Conservation (phyloP, 2,888 invertebrate species). For the Amphipoea oculea region DNA sequence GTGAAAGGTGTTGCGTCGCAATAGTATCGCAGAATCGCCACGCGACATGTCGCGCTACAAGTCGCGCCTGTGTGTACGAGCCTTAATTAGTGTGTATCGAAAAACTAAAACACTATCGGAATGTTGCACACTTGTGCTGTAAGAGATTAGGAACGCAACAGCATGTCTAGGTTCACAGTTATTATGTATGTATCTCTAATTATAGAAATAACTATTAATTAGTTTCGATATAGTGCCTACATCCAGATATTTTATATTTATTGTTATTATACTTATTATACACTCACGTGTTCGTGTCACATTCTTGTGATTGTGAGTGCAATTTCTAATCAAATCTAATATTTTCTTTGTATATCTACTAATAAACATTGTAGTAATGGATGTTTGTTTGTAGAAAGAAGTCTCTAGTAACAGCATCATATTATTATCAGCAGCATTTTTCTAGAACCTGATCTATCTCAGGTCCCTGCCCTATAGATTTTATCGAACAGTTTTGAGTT, state of each 20-base stretch:
- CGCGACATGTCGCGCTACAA: too few relatives aligned
- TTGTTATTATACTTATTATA: constrained; percentile 17
- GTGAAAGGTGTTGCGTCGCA: too few relatives aligned
- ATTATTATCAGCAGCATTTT: neutral
- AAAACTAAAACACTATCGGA: too few relatives aligned
- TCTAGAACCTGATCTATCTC: neutral
- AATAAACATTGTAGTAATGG: neutral
- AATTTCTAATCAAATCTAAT: constrained; percentile 27
- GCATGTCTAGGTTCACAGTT: neutral
- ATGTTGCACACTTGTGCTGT: too few relatives aligned
- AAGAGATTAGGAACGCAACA: too few relatives aligned
- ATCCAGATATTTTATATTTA: neutral
- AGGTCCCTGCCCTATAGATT: neutral
- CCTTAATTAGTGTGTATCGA: too few relatives aligned
- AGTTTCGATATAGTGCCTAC: neutral
- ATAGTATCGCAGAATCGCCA: too few relatives aligned
- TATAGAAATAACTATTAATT: constrained; percentile 7
- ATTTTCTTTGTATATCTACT: neutral
- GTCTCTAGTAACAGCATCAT: neutral
- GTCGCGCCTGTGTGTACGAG: too few relatives aligned
- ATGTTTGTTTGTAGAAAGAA: neutral
- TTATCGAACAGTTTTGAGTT: neutral
- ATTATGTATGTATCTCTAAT: neutral
- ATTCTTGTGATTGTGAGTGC: constrained; percentile 14
- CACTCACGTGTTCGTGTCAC: constrained; percentile 33